A percentile compares a stretch with the other conserved stretches of the same genome.
Evolutionary conservation across 2,113 vertebrate genomes (phyloP).

Genomic region (Eidolon helvum): DNA sequence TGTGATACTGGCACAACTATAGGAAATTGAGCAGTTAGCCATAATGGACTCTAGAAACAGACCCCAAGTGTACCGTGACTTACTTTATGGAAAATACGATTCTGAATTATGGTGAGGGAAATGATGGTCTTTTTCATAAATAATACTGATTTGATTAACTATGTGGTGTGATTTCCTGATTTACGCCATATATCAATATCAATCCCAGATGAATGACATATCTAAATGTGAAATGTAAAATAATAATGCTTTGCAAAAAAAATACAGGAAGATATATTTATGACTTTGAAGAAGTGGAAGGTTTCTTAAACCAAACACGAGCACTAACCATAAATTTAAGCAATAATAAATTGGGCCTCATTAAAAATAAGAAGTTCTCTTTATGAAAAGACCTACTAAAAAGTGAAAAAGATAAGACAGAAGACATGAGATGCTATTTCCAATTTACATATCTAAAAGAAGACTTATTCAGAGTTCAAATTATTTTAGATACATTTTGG

Average conservation of each 20-base stretch:
- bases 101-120: background rate
- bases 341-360: background rate
- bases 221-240: background rate
- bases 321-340: background rate
- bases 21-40: background rate
- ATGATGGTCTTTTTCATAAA: background rate
- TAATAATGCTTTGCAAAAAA: background rate
- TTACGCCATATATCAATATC: background rate
- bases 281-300: background rate
- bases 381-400: background rate
- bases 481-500: background rate
- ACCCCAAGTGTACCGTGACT: background rate
- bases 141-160: background rate
- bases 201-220: background rate
- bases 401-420: background rate
- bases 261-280: background rate
- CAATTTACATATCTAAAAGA: background rate
- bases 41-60: background rate
- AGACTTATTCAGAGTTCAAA: background rate
- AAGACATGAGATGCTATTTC: background rate
- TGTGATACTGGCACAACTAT: background rate
- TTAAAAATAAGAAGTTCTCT: background rate
- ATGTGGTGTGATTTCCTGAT: background rate
- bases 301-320: background rate
- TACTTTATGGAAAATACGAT: background rate